phyloP scores from a whole-genome alignment of 2,797 vertebrate genomes.

The Sphenopsis melanotis region DNA sequence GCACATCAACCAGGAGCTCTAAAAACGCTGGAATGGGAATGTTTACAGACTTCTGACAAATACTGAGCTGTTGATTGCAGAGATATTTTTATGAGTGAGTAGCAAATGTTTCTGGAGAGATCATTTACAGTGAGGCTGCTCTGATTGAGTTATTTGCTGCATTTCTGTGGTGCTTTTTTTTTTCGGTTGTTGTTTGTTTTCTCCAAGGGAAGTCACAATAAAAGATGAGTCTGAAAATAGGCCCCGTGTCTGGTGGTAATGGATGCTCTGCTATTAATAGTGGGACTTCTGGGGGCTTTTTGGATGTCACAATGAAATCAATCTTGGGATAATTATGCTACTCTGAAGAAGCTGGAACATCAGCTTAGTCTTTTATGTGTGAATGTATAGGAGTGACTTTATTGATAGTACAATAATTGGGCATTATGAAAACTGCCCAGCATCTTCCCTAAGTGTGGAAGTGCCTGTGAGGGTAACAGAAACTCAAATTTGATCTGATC shows the following conservation, averaged over 20 bases:
- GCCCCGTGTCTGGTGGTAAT: neutral
- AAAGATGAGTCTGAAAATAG: slow-evolving; percentile 17
- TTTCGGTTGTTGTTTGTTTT: neutral
- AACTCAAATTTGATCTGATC: neutral
- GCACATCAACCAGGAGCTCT: neutral
- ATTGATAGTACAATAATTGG: neutral
- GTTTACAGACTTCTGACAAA: neutral
- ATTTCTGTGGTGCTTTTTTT: neutral
- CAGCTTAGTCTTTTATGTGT: neutral
- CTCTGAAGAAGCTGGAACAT: neutral
- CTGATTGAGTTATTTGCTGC: neutral
- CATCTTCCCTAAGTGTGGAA: neutral
- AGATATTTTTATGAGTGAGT: neutral
- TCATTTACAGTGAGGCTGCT: neutral
- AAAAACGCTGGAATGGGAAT: neutral
- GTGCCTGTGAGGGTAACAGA: neutral
- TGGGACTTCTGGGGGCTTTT: neutral
- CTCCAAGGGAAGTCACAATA: neutral
- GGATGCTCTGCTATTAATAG: slow-evolving; percentile 3
- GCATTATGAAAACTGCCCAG: neutral
- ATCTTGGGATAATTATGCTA: neutral
- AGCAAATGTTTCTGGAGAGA: neutral
- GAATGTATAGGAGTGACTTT: neutral
- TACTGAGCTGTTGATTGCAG: neutral
- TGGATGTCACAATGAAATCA: neutral